Base-by-base conservation (phyloP, 2,888 invertebrate species). In the Oxyteleia sp. region DNA sequence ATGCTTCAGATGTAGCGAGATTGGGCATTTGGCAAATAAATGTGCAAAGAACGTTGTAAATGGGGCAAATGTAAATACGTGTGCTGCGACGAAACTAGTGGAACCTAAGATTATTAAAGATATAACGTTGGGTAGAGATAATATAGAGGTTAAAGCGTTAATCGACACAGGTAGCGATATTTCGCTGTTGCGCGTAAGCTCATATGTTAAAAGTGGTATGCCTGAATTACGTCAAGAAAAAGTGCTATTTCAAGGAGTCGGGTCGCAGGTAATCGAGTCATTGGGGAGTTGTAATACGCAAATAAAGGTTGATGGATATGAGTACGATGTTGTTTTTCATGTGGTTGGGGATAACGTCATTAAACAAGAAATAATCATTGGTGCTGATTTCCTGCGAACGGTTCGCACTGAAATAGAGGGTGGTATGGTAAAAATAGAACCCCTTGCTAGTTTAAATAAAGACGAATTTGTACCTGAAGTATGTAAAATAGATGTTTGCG, bases 161-260 rank as follows among this genome's bases (percentile, higher is more conserved):
- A n/a, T n/a, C n/a, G n/a, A n/a, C n/a, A n/a, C n/a, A n/a, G n/a
- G n/a, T n/a, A n/a, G n/a, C n/a, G n/a, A n/a, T n/a, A n/a, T n/a
- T n/a, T n/a, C n/a, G n/a, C n/a, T n/a, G 10, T 51, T 51, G 11
- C 18, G 23, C n/a, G 18, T 18, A 4, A 51, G 51, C 23, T n/a
- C n/a, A 8, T 51, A 51, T 20, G 18, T 51, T 18, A 51, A 20
- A 51, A 18, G n/a, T 18, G 51, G 20, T 8, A 23, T 20, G 51
- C 51, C 51, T 7, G 5, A 16, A 23, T 51, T 51, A 23, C n/a
- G 2, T 4, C 20, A 11, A 20, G 23, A 4, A 51, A 51, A 20
- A 26, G 51, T 51, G 13, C 64, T 53, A 26, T 86, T 85, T 51
- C 69, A 51, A n/a, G 80, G 82, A 7, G 23, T 74, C 7, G 84